Evolutionary conservation across 2,888 invertebrate species (phyloP).

Genomic region (Drosophila greeni): DNA sequence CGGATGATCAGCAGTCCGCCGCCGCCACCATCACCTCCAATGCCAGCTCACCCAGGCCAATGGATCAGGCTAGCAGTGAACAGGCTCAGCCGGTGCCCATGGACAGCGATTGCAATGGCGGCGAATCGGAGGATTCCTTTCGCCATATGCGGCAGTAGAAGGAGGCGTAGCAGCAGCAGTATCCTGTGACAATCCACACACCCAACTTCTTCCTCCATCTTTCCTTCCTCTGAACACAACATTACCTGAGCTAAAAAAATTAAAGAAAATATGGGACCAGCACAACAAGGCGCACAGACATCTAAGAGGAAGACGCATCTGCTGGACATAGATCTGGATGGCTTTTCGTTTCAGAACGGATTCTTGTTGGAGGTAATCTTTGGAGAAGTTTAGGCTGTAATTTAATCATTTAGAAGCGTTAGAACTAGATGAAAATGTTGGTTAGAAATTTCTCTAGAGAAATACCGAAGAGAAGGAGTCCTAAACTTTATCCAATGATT

Average conservation of each 20-base stretch:
- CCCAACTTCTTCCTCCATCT: constrained; percentile 4
- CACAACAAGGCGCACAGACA: constrained; percentile 45
- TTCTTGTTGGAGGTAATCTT: background rate
- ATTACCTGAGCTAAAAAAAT: constrained; percentile 38
- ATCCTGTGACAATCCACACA: constrained; percentile 35
- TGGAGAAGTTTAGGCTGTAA: background rate
- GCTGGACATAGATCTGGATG: constrained; percentile 43
- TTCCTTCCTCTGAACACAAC: constrained; percentile 23
- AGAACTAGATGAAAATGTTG: background rate
- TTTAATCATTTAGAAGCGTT: background rate
- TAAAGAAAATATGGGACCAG: constrained; percentile 41
- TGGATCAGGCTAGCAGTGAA: constrained; percentile 52
- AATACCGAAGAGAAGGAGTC: background rate
- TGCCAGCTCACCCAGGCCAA: constrained; percentile 49
- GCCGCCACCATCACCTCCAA: constrained; percentile 5
- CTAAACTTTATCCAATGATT: background rate
- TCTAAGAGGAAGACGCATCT: constrained; percentile 9
- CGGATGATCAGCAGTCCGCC: constrained; percentile 42
- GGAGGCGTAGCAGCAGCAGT: background rate
- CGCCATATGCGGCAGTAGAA: constrained; percentile 67
- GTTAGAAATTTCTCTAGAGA: background rate
- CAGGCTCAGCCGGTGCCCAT: constrained; percentile 56
- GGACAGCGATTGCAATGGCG: constrained; percentile 63
- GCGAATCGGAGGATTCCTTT: constrained; percentile 58
- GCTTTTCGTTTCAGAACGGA: constrained; percentile 30